Conservation (phyloP, 2,888 invertebrate genomes). For the Nymphalis c-album region DNA sequence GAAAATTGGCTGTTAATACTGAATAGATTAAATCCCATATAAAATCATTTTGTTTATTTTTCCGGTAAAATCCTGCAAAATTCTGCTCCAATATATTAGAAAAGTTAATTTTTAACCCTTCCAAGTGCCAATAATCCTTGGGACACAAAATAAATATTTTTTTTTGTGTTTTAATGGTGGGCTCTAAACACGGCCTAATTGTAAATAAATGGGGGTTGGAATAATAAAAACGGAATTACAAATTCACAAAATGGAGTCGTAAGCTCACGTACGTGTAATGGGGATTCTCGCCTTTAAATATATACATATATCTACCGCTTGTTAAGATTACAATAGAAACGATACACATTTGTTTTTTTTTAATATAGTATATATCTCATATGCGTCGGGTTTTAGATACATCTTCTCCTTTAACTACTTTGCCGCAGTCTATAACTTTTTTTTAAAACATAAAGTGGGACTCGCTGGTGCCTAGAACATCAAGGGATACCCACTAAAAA, state of each 20-base stretch:
- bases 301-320: slow-evolving; percentile 11
- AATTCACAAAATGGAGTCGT: slow-evolving; percentile 33
- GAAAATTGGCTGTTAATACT: too few relatives aligned
- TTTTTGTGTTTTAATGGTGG: slow-evolving; percentile 11
- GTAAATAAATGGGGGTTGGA: slow-evolving; percentile 33
- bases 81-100: neutral
- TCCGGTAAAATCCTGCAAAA: neutral
- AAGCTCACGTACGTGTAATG: slow-evolving; percentile 26
- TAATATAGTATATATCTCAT: too few relatives aligned
- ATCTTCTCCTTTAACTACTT: too few relatives aligned
- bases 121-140: slow-evolving; percentile 2
- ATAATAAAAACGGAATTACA: slow-evolving; percentile 36
- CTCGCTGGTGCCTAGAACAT: too few relatives aligned
- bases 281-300: slow-evolving; percentile 27
- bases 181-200: slow-evolving; percentile 26
- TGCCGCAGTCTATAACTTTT: too few relatives aligned
- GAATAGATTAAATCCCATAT: too few relatives aligned
- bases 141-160: slow-evolving; percentile 14
- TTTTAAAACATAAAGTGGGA: too few relatives aligned
- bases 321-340: neutral
- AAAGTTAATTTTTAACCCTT: slow-evolving; percentile 8
- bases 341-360: too few relatives aligned
- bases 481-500: too few relatives aligned
- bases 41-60: neutral
- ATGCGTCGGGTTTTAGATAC: too few relatives aligned